phyloP scores from a whole-genome alignment of 2,888 invertebrate species.

The Melanargia galathea region DNA sequence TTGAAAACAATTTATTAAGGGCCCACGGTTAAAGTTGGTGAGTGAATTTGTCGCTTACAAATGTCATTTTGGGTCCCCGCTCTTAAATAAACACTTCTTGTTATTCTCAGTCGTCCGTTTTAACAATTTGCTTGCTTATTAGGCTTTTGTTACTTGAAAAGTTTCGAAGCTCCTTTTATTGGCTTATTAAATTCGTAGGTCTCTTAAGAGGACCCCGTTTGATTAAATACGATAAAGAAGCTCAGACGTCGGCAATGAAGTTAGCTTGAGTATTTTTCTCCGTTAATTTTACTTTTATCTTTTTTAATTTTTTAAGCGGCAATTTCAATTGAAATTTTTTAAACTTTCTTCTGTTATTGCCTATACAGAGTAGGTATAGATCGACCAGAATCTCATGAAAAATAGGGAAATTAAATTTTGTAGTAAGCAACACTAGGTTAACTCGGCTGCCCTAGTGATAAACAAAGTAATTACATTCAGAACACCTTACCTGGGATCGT shows the following conservation, averaged over 20 bases:
- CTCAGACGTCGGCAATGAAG: not conserved
- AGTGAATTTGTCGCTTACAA: slow-evolving; percentile 20
- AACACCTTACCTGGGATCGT: too few species aligned
- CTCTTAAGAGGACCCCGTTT: slow-evolving; percentile 28
- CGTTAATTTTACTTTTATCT: slow-evolving; percentile 4
- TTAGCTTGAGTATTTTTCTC: slow-evolving; percentile 8
- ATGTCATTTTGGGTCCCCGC: slow-evolving; percentile 16
- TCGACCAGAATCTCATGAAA: too few species aligned
- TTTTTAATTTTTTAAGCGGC: not conserved
- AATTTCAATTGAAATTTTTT: too few species aligned
- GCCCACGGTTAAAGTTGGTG: slow-evolving; percentile 4
- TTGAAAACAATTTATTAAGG: slow-evolving; percentile 18
- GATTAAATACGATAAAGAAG: slow-evolving; percentile 31
- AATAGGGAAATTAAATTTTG: too few species aligned
- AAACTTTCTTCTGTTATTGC: too few species aligned
- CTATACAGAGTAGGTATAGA: too few species aligned
- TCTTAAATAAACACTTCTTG: slow-evolving; percentile 18
- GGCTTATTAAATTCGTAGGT: slow-evolving; percentile 36
- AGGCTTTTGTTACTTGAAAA: slow-evolving; percentile 32
- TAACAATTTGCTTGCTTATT: slow-evolving; percentile 26
- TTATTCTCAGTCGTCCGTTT: slow-evolving; percentile 16
- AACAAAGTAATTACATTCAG: too few species aligned
- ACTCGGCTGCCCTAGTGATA: too few species aligned
- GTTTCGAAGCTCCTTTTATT: slow-evolving; percentile 28
- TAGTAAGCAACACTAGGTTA: too few species aligned